Conservation (phyloP, 2,888 invertebrate species). For the Drosophila neutralis region DNA sequence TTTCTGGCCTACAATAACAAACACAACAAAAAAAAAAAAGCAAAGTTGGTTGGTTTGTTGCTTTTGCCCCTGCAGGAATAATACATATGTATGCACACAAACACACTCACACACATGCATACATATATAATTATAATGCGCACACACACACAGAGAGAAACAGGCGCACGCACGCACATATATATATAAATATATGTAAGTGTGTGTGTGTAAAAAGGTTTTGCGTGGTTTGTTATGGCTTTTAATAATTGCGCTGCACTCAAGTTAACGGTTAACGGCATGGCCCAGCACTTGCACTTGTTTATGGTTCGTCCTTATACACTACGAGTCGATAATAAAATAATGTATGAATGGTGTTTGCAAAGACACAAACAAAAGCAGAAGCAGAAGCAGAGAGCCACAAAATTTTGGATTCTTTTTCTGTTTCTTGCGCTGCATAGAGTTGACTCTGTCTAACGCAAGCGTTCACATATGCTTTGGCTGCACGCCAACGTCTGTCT, state of each 20-base stretch:
- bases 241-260: slow-evolving; percentile 38
- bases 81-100: slow-evolving; percentile 35
- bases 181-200: background rate
- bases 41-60: slow-evolving; percentile 70
- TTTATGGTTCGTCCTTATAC: slow-evolving; percentile 32
- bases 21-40: slow-evolving; percentile 52
- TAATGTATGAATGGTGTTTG: slow-evolving; percentile 69
- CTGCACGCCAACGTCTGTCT: slow-evolving; percentile 61
- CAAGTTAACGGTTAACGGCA: slow-evolving; percentile 8
- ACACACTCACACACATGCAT: slow-evolving; percentile 13
- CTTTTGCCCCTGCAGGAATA: slow-evolving; percentile 66
- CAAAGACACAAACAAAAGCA: slow-evolving; percentile 77
- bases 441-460: slow-evolving; percentile 55
- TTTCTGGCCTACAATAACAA: slow-evolving; percentile 70
- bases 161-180: slow-evolving; percentile 39
- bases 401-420: slow-evolving; percentile 74
- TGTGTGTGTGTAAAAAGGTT: slow-evolving; percentile 23
- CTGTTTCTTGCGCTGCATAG: slow-evolving; percentile 57
- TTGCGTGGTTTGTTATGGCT: slow-evolving; percentile 56
- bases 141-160: slow-evolving; percentile 29
- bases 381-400: slow-evolving; percentile 75
- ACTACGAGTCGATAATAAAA: slow-evolving; percentile 48
- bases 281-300: slow-evolving; percentile 21
- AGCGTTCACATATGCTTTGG: slow-evolving; percentile 53
- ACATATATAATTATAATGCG: slow-evolving; percentile 55